phyloP scores from a whole-genome alignment of 2,797 vertebrate species.

The Tympanoctomys barrerae region DNA sequence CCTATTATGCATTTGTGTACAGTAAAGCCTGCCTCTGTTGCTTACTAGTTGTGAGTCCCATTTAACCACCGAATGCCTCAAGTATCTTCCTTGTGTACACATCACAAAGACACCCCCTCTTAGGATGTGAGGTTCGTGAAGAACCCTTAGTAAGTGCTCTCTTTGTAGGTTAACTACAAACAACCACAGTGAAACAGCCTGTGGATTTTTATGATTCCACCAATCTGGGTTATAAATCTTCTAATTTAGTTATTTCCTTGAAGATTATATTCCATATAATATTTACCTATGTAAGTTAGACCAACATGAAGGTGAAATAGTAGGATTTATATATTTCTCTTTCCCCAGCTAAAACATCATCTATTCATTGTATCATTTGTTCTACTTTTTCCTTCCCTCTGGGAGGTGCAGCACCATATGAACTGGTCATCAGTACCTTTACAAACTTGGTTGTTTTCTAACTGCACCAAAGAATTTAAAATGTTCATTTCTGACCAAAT shows the following conservation, averaged over 20 bases:
- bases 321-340: neutral
- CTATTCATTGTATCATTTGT: neutral
- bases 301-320: neutral
- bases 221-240: neutral
- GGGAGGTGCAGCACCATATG: constrained; percentile 1
- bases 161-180: neutral
- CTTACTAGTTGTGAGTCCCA: neutral
- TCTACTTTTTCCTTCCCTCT: constrained; percentile 54
- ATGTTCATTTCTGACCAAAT: constrained; percentile 57
- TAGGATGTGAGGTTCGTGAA: neutral
- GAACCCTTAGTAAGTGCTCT: neutral
- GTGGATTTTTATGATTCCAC: neutral
- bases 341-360: neutral
- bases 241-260: constrained; percentile 45
- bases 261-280: constrained; percentile 25
- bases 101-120: neutral
- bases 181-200: neutral
- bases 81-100: neutral
- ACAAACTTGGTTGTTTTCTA: constrained; percentile 7
- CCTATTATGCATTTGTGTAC: neutral
- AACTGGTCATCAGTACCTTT: neutral
- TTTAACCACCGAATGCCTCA: neutral
- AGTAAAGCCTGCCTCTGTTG: neutral
- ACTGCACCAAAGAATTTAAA: constrained; percentile 44
- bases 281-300: neutral